Base-by-base conservation (phyloP, 2,113 vertebrate species). In the Rhinogobius similis region DNA sequence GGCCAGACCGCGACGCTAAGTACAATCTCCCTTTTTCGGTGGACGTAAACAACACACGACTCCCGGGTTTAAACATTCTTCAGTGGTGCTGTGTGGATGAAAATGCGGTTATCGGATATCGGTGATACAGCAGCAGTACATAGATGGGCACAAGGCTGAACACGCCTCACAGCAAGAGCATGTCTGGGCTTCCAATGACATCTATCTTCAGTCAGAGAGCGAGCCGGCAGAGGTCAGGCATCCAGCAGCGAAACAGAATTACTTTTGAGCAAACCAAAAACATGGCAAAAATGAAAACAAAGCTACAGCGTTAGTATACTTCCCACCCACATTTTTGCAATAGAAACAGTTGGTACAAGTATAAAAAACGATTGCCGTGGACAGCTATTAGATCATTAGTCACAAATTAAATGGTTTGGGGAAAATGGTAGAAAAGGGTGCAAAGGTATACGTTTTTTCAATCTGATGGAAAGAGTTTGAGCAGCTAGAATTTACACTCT, bases 141-240 rank as follows among this genome's bases (percentile, higher is more conserved):
- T 26, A 14, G n/a, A n/a, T n/a, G n/a, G 55, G 55, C 53, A 29
- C 12, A 6, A 27, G 26, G 24, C 26, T 10, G 55, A 29, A 58
- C 55, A 29, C 26, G 14, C 26, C 55, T 29, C 55, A 58, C 55
- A 58, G 55, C 55, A 58, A 58, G 55, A 58, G 55, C 55, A 58
- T 7, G 55, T 58, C 55, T 29, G 16, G 26, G 55, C 14, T 58
- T 58, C 55, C 55, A 58, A 9, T 58, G 55, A 58, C 55, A 29
- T 58, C 55, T 29, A 29, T 58, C 55, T 29, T 27, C 55, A 13
- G 24, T 18, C 24, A 9, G 23, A 9, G 13, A 56, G 26, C 5
- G 46, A 26, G 53, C 24, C 13, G 23, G 5, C 2, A 58, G 24
- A 58, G 55, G 55, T 16, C 55, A 58, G 55, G 26, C 55, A 9